Evolutionary conservation across 1,140 invertebrate species (phyloP).

Genomic region (Calephelis nemesis): DNA sequence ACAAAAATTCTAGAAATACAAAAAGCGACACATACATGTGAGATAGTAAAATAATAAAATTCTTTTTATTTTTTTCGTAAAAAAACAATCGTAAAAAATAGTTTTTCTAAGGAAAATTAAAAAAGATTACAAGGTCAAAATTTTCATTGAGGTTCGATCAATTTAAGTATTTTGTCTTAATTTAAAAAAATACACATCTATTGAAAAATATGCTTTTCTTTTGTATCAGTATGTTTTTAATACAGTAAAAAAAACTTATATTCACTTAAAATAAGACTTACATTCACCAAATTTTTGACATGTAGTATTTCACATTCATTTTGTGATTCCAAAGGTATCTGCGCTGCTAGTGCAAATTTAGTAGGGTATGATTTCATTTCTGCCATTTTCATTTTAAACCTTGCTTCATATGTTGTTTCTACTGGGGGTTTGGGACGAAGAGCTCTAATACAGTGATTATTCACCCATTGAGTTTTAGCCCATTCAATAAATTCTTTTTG

Average conservation of each 20-base stretch:
- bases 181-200: no score
- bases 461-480: constrained; percentile 56
- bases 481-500: constrained; percentile 62
- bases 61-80: no score
- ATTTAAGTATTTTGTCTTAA: no score
- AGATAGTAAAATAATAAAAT: no score
- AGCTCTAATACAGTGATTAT: constrained; percentile 48
- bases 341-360: constrained; percentile 52
- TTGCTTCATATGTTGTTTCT: constrained; percentile 56
- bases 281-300: constrained; percentile 46
- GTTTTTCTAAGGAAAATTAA: no score
- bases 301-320: constrained; percentile 40
- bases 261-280: constrained; percentile 36
- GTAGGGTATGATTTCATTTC: constrained; percentile 50
- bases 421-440: constrained; percentile 53
- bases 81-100: no score
- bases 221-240: no score
- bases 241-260: constrained; percentile 25
- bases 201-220: no score
- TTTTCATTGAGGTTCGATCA: no score
- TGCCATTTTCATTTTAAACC: constrained; percentile 45
- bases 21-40: no score
- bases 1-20: not conserved
- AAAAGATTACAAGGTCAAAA: no score
- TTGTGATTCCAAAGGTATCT: constrained; percentile 48